A percentile compares a stretch with the other conserved stretches of the same genome.
Evolutionary conservation across 2,888 invertebrate species (phyloP).

Genomic region (Eurytoma californica): DNA sequence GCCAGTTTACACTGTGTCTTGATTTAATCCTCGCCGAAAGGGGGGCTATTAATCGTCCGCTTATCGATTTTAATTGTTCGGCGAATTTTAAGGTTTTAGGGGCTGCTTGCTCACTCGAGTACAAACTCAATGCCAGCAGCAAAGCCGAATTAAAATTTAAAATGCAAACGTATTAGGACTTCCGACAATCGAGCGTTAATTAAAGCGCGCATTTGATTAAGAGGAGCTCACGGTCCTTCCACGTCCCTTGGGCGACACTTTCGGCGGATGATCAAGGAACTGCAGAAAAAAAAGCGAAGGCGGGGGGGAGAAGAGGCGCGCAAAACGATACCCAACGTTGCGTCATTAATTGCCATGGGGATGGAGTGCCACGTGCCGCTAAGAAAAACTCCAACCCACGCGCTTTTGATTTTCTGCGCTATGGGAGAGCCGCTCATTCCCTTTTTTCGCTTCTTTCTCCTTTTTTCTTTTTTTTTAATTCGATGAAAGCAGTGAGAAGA

Average conservation of each 20-base stretch:
- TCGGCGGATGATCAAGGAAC: neutral
- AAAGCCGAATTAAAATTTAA: too few relatives aligned
- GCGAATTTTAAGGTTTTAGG: neutral
- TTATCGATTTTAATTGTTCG: too few relatives aligned
- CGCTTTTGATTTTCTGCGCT: conserved; percentile 37
- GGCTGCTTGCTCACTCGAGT: neutral
- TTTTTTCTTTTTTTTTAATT: conserved; percentile 20
- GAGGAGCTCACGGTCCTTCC: neutral
- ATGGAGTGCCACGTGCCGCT: neutral
- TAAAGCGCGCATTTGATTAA: neutral
- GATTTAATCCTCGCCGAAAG: too few relatives aligned
- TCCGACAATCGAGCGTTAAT: neutral
- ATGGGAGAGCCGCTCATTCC: neutral
- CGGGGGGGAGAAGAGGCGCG: conserved; percentile 4
- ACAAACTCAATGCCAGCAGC: neutral
- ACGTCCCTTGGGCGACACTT: conserved; percentile 4
- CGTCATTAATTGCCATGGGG: conserved; percentile 44
- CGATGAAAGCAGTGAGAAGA: conserved; percentile 10
- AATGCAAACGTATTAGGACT: too few relatives aligned
- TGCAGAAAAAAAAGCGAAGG: conserved; percentile 7
- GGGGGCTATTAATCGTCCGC: too few relatives aligned
- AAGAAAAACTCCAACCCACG: conserved; percentile 19
- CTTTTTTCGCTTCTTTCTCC: too few relatives aligned
- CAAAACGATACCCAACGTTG: conserved; percentile 31
- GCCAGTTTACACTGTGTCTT: too few relatives aligned